Evolutionary conservation across 92 coral and sea anemone species (phyloP).

Genomic region (Parazoanthus swiftii): DNA sequence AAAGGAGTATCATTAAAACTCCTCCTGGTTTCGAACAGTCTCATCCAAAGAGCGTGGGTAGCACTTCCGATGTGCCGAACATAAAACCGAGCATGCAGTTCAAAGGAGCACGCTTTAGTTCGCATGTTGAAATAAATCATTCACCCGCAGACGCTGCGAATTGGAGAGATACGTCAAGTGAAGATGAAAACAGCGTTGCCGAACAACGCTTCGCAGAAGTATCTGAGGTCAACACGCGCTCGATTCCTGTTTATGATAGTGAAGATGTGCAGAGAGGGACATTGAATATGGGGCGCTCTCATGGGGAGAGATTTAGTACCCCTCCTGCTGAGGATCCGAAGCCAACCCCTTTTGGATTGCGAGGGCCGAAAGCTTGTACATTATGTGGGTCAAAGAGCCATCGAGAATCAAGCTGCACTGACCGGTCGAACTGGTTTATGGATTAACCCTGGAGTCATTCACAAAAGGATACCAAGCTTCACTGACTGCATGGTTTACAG

Average conservation of each 20-base stretch:
- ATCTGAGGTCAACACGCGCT: neutral
- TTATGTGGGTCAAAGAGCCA: slow-evolving; percentile 26
- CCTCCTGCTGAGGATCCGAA: slow-evolving; percentile 5
- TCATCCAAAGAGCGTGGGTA: neutral
- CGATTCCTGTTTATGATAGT: neutral
- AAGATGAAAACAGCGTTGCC: neutral
- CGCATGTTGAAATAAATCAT: slow-evolving; percentile 10
- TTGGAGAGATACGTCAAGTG: slow-evolving; percentile 7
- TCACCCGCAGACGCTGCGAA: neutral
- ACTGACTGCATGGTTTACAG: too few relatives aligned
- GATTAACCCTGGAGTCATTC: neutral
- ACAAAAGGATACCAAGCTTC: too few relatives aligned
- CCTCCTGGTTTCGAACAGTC: neutral
- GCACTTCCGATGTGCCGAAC: neutral
- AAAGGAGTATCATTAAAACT: neutral
- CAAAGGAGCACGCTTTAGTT: slow-evolving; percentile 36
- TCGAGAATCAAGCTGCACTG: slow-evolving; percentile 32
- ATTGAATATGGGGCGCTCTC: neutral
- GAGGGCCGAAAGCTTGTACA: slow-evolving; percentile 35
- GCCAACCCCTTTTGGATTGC: slow-evolving; percentile 31
- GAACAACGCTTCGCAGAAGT: neutral
- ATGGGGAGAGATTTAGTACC: slow-evolving; percentile 29
- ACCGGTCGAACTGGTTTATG: slow-evolving; percentile 7
- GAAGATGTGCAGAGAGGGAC: slow-evolving; percentile 9
- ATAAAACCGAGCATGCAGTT: slow-evolving; percentile 6